A percentile compares a stretch with the other conserved stretches of the same genome.
Evolutionary conservation across 2,888 invertebrate species (phyloP).

Genomic region (Acronicta leporina): DNA sequence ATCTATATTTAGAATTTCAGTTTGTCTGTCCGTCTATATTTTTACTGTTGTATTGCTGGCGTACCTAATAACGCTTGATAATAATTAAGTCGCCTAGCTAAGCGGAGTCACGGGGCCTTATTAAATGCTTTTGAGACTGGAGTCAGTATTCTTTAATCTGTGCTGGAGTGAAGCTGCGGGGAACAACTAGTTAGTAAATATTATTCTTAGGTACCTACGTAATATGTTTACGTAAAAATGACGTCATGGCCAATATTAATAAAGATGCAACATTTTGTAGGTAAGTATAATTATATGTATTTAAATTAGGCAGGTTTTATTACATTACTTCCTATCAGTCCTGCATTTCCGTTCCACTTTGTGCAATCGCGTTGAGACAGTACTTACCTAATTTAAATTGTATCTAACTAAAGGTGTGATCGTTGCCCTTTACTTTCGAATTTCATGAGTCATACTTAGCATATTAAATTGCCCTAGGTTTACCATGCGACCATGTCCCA

Average conservation of each 20-base stretch:
- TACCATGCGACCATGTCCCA: conserved; percentile 12
- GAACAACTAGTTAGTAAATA: conserved; percentile 39
- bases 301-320: too few relatives aligned
- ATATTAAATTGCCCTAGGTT: conserved; percentile 31
- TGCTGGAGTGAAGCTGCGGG: too few relatives aligned
- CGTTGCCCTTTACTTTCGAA: conserved; percentile 17
- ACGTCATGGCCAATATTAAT: conserved; percentile 30
- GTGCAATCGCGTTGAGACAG: conserved; percentile 33
- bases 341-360: conserved; percentile 40
- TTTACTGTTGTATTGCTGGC: too few relatives aligned
- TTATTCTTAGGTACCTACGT: conserved; percentile 34
- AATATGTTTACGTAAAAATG: conserved; percentile 36
- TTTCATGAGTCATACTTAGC: conserved; percentile 22
- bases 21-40: too few relatives aligned
- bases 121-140: too few relatives aligned
- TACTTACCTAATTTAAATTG: too few relatives aligned
- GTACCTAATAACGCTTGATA: too few relatives aligned
- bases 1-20: too few relatives aligned
- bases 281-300: not conserved
- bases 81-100: too few relatives aligned
- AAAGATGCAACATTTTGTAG: conserved; percentile 10
- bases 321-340: conserved; percentile 2
- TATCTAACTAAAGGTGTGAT: conserved; percentile 7
- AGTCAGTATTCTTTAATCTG: too few relatives aligned
- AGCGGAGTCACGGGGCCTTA: too few relatives aligned